Base-by-base conservation (phyloP, 1,140 invertebrate species). In the Brachionus rotundiformis region DNA sequence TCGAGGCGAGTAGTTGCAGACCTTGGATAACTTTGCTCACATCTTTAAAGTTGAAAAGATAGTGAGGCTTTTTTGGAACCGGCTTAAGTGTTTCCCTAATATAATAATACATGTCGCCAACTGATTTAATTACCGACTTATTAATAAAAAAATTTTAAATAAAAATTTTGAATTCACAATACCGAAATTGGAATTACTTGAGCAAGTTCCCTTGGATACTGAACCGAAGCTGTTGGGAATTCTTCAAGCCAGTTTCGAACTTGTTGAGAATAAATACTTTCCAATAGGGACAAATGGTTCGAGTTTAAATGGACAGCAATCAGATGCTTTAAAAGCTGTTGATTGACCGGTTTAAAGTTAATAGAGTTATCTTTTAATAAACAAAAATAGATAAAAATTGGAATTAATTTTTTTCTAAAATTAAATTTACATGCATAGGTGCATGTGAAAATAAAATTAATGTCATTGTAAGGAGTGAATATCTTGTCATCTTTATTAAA, bases 171-270 rank as follows among this genome's bases (percentile, higher is more conserved):
- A n/a, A 2, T 68, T 44, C 19, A 68, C n/a, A n/a, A n/a, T n/a
- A n/a, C n/a, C n/a, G n/a, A n/a, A n/a, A n/a, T n/a, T n/a, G n/a
- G n/a, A 44, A 41, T 36, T 39, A 88, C 87, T 84, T 84, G 85
- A 6, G 86, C 85, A 83, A 87, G 85, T 82, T 88, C 87, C 83
- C 84, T 83, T 61, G 85, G 86, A 71, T 87, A 85, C 63, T 87
- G 85, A 19, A 88, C 84, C 47, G 86, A 84, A 59, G 85, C 85
- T 7, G 85, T 85, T 27, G 87, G 87, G 82, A 88, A 88, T 75
- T 88, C 87, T 82, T 88, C 87, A 6, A 88, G 83, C 87, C 87
- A 88, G 27, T 84, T 83, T 59, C 85, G 86, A 19, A 88, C 76
- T 27, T 83, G 84, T 16, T 83, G 80, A 3, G 84, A 85, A 82